Base-by-base conservation (phyloP, 2,888 invertebrate species). In the Eupithecia abbreviata region DNA sequence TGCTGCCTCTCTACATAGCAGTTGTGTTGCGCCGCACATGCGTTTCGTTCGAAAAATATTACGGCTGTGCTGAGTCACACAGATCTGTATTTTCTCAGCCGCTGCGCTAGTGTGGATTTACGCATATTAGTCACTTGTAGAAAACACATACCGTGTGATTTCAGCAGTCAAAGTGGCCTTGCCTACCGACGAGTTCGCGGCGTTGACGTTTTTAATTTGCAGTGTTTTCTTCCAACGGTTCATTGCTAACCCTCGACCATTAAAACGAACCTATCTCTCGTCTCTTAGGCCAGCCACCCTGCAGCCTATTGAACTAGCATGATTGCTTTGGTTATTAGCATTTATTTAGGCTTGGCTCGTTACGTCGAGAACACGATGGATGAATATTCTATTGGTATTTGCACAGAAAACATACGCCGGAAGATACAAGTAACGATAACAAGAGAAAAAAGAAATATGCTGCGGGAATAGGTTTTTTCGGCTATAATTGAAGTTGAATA, bases 241-340 rank as follows among this genome's bases (percentile, higher is more conserved):
- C 7, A 47, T 47, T 12, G 10, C 47, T 47, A 47, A 47, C 47
- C 47, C 9, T 9, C 47, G 15, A n/a, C 5, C 51, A n/a, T 51
- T n/a, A 2, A 3, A 47, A 12, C n/a, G n/a, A 51, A 51, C 15
- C 18, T 58, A 3, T 51, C 70, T 84, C 82, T 80, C 75, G 47
- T 82, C 71, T 77, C 79, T 90, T 89, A 83, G 42, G 80, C 87
- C 62, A 62, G 74, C 74, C 85, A 85, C 84, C 77, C 85, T 87
- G 87, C 89, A 30, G 62, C 62, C 30, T 90, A 91, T 90, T 89
- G 89, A 90, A 90, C 92, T 91, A 92, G 90, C 90, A 92, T 91
- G 92, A 92, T 92, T 92, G 90, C 89, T 85, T 82, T 82, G 87
- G 90, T 90, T 91, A 92, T 92, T 91, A 91, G 91, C 92, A 92